Conservation (phyloP, 35 echinoderm and acorn worm genomes). For the Apostichopus californicus region DNA sequence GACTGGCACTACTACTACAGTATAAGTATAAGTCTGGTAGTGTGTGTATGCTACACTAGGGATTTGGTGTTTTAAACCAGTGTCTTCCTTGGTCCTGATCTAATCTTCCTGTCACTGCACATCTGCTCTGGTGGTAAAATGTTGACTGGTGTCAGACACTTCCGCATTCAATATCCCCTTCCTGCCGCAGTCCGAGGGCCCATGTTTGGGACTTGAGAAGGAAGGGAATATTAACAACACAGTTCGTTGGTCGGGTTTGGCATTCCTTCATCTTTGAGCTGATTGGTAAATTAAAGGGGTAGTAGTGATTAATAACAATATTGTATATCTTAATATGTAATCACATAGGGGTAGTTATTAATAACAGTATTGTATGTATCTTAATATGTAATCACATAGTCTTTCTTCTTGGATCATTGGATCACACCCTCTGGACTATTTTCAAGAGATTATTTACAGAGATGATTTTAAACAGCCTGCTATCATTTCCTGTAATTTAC, state of each 20-base stretch:
- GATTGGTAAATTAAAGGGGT: not conserved
- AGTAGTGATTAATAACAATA: not conserved
- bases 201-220: not conserved
- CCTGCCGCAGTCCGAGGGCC: slow-evolving; percentile 27
- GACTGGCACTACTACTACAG: too few relatives aligned
- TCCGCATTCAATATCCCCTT: slow-evolving; percentile 48
- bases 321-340: too few relatives aligned
- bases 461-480: too few relatives aligned
- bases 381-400: too few relatives aligned
- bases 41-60: too few relatives aligned
- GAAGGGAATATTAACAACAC: slow-evolving; percentile 37
- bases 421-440: too few relatives aligned
- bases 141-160: slow-evolving; percentile 36
- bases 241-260: not conserved
- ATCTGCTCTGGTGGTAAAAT: slow-evolving; percentile 11
- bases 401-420: too few relatives aligned
- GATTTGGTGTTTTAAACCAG: not conserved
- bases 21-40: too few relatives aligned
- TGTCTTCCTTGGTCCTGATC: slow-evolving; percentile 28
- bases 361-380: too few relatives aligned
- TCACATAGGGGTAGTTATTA: too few relatives aligned
- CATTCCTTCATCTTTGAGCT: not conserved
- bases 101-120: slow-evolving; percentile 16
- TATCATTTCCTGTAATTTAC: too few relatives aligned
- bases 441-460: too few relatives aligned